Evolutionary conservation across 2,797 vertebrate genomes (phyloP).

Genomic region (Crenichthys baileyi): DNA sequence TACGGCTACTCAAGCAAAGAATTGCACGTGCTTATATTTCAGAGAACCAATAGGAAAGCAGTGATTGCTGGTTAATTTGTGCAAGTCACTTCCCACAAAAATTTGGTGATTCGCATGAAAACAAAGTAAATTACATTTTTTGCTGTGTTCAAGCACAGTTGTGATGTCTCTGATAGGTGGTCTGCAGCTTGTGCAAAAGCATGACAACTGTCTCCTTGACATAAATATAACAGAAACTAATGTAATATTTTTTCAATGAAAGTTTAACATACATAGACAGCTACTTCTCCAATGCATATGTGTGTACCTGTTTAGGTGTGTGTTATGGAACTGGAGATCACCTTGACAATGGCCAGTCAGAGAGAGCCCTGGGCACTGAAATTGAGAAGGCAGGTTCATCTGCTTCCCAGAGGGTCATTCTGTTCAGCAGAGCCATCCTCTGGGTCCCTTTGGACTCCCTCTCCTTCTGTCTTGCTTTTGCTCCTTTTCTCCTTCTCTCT

Average conservation of each 20-base stretch:
- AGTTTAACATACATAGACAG: slow-evolving; percentile 30
- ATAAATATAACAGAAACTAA: slow-evolving; percentile 44
- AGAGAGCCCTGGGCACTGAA: slow-evolving; percentile 79
- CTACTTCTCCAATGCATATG: slow-evolving; percentile 35
- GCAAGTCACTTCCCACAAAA: slow-evolving; percentile 48
- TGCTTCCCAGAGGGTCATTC: slow-evolving; percentile 77
- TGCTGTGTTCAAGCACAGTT: slow-evolving; percentile 32
- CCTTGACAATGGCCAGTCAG: slow-evolving; percentile 84
- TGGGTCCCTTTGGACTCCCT: slow-evolving; percentile 47
- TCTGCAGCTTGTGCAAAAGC: slow-evolving; percentile 14
- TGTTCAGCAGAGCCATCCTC: slow-evolving; percentile 73
- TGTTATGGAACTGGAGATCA: slow-evolving; percentile 72
- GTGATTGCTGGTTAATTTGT: slow-evolving; percentile 59
- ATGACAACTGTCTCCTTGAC: slow-evolving; percentile 20
- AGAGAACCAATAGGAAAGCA: slow-evolving; percentile 50
- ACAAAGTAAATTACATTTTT: slow-evolving; percentile 42
- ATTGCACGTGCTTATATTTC: slow-evolving; percentile 62
- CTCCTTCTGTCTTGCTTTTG: slow-evolving; percentile 27
- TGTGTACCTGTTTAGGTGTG: slow-evolving; percentile 60
- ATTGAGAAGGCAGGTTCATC: slow-evolving; percentile 73
- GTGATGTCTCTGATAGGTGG: slow-evolving; percentile 27
- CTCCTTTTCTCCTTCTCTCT: slow-evolving; percentile 29
- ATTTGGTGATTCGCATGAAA: slow-evolving; percentile 48
- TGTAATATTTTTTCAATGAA: slow-evolving; percentile 39
- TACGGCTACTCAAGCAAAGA: slow-evolving; percentile 46